Percentiles rank a stretch among this genome's conserved stretches.
Evolutionary conservation across 2,113 vertebrate genomes (phyloP).

Genomic region (Anhinga rufa): DNA sequence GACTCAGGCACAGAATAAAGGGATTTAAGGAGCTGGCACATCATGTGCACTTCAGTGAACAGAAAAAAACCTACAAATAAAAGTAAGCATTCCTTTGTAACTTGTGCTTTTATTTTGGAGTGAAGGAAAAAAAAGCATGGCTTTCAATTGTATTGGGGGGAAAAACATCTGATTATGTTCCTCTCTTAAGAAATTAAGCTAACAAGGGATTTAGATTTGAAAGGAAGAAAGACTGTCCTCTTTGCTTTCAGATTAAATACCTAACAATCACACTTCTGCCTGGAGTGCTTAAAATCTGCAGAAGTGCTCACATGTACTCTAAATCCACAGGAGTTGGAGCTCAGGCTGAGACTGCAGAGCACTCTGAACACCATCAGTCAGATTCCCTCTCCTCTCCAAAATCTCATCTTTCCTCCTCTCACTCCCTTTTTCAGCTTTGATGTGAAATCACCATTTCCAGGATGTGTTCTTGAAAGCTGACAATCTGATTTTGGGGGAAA

Average conservation of each 20-base stretch:
- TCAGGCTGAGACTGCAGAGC: not conserved
- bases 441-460: not conserved
- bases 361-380: not conserved
- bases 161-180: not conserved
- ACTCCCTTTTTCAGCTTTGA: not conserved
- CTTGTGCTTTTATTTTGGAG: not conserved
- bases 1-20: not conserved
- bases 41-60: not conserved
- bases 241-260: not conserved
- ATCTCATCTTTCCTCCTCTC: not conserved
- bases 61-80: not conserved
- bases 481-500: not conserved
- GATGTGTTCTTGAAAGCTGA: not conserved
- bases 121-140: not conserved
- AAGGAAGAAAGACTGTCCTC: not conserved
- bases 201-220: conserved; percentile 43
- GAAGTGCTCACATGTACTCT: not conserved
- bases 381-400: not conserved
- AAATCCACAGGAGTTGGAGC: not conserved
- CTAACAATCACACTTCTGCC: not conserved
- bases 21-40: not conserved
- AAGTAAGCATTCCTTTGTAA: not conserved
- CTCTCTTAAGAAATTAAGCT: conserved; percentile 6
- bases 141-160: not conserved
- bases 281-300: not conserved